Evolutionary conservation across 2,113 vertebrate genomes (phyloP), one percentile per base, ranked within the genome.

Genomic region (Notarius quadriscutis): DNA sequence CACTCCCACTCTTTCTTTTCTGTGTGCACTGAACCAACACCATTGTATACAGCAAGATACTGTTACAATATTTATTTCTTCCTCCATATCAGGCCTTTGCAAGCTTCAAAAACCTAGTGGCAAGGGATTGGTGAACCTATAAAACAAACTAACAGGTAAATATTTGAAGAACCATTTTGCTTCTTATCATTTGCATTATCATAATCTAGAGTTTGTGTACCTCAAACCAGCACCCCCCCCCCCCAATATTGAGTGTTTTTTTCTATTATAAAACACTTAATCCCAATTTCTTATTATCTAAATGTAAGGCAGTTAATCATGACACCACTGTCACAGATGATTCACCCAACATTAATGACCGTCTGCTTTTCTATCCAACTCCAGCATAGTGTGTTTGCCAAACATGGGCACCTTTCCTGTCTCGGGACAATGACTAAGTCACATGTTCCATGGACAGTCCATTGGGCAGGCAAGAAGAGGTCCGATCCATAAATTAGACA

Each of bases 401-500:
- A 95, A 93, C 92, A 90, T 90, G 87, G 94, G 91, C 89, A 94
- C 95, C 93, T 92, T 92, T 91, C 93, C 92, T 91, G 92, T 84
- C 93, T 92, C 88, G 91, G 55, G 65, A 90, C 90, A 87, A 90
- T 93, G 92, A 88, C 92, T 93, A 91, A 90, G 92, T 94, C 91
- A 92, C 93, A 93, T 93, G 94, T 86, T 72, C 79, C 57, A 34
- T 34, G n/a, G 57, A 48, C 62, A 65, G 77, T 75, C 85, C 77
- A 81, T 91, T 94, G 81, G 86, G 82, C 60, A 85, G 77, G 60
- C 63, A 63, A 90, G 91, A 69, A 90, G 91, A 90, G 93, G 94
- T 91, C 93, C 88, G 90, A 92, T 95, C 94, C 95, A 95, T 96
- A 96, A 96, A 96, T 96, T 97, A 96, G 65, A 86, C 95, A 96